Base-by-base conservation (phyloP, 2,888 invertebrate species). In the Cheilosia variabilis region DNA sequence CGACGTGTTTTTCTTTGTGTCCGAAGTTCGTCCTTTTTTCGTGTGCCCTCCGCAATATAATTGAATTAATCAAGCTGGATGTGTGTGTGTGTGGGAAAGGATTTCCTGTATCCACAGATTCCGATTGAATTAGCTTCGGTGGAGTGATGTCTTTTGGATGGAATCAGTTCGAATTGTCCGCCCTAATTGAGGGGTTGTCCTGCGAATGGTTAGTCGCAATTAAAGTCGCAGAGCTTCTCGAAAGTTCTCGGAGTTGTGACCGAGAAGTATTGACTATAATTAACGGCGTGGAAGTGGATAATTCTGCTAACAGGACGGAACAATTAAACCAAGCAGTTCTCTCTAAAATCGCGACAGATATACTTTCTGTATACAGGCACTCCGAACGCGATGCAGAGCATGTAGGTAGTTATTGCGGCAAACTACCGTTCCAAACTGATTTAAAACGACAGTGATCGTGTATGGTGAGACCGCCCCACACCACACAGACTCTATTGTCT, bases 371-470 rank as follows among this genome's bases (percentile, higher is more conserved):
- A 60, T 37, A 60, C 17, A 17, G 10, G 50, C 37, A 24, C 52
- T n/a, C n/a, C 47, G 52, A 58, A 22, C 47, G 27, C 47, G 58
- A 52, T 60, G 27, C 66, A 52, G 47, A 55, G 41, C 43, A 43
- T n/a, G 9, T 52, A 19, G 47, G 60, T 58, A 55, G 60, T 55
- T 73, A 47, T 34, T 73, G 52, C 60, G 45, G 31, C 79, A 73
- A 24, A 53, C 58, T 68, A 72, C 73, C 66, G 80, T 80, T 73
- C 45, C 60, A 62, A 73, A 80, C 80, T 80, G 73, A 80, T 73
- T 73, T 68, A 55, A 80, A 68, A 17, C n/a, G 53, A 31, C 19
- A 43, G 17, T 58, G 68, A 62, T 79, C 65, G 10, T 47, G 31
- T 24, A 43, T 62, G 60, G 53, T n/a, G 37, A 31, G 22, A n/a